These are phyloP conservation scores for Caretta caretta DNA, from an alignment of 2,113 vertebrate species.

Conservation along the genomic window DNA sequence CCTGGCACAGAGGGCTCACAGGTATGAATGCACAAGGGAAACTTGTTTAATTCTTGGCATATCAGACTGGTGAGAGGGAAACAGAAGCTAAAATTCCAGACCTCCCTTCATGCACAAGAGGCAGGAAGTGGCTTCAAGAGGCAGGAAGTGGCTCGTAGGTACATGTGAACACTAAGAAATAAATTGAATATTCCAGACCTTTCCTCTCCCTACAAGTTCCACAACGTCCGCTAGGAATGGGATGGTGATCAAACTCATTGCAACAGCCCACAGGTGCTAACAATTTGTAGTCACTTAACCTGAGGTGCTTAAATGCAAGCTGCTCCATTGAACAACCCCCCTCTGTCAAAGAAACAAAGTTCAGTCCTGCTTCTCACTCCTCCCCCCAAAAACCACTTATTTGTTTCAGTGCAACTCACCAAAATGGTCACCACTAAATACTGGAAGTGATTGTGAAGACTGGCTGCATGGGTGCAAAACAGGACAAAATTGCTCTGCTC, in stretches of 20 bases:
- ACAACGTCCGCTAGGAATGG: background rate
- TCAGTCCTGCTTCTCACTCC: background rate
- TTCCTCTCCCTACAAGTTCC: background rate
- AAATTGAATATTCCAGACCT: background rate
- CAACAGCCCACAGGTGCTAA: background rate
- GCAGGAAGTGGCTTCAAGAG: background rate
- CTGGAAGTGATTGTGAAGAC: constrained; percentile 91
- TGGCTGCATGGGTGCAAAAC: constrained; percentile 92
- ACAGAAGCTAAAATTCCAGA: constrained; percentile 8
- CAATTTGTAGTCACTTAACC: background rate
- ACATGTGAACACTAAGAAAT: background rate
- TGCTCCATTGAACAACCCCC: background rate
- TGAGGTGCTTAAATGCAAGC: background rate
- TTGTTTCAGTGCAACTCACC: constrained; percentile 81
- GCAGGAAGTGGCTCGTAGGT: background rate
- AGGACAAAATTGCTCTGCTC: constrained; percentile 96
- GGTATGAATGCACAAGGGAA: background rate
- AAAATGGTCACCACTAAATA: constrained; percentile 93
- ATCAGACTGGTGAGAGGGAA: background rate
- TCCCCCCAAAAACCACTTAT: background rate
- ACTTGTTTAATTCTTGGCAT: constrained; percentile 31
- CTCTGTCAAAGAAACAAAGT: background rate
- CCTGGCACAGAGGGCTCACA: background rate
- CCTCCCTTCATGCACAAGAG: background rate
- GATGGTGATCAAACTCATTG: background rate